Percentiles rank a stretch among this genome's conserved stretches.
phyloP scores from a whole-genome alignment of 2,113 vertebrate genomes.

The Limanda limanda region DNA sequence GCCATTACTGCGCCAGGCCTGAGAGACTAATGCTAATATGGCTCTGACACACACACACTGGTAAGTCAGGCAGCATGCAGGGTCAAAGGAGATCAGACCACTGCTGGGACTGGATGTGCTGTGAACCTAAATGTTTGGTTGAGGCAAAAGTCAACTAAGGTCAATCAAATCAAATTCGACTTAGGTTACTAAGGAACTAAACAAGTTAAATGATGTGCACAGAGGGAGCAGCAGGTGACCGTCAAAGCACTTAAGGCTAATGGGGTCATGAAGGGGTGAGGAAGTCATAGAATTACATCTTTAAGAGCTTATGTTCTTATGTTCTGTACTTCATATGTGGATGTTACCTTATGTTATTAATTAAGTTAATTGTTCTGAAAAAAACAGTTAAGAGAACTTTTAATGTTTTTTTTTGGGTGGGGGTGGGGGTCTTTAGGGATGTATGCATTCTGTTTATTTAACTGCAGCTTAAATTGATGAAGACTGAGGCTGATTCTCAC shows the following conservation, averaged over 20 bases:
- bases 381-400: background rate
- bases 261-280: slow-evolving; percentile 9
- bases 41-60: slow-evolving; percentile 35
- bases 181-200: slow-evolving; percentile 28
- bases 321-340: background rate
- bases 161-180: slow-evolving; percentile 53
- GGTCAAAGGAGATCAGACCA: slow-evolving; percentile 65
- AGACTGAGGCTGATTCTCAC: background rate
- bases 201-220: slow-evolving; percentile 17
- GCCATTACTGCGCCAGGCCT: slow-evolving; percentile 65
- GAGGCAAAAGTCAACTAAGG: slow-evolving; percentile 46
- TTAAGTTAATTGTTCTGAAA: background rate
- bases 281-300: slow-evolving; percentile 18
- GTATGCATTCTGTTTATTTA: background rate
- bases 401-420: background rate
- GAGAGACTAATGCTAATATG: slow-evolving; percentile 62
- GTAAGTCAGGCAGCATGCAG: slow-evolving; percentile 14
- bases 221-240: slow-evolving; percentile 49
- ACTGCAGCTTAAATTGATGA: background rate
- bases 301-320: background rate
- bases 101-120: slow-evolving; percentile 33
- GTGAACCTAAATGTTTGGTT: slow-evolving; percentile 37
- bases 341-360: background rate
- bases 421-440: background rate
- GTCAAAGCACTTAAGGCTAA: slow-evolving; percentile 3